A percentile compares a stretch with the other conserved stretches of the same genome.
phyloP scores from a whole-genome alignment of 53 echinoderm and acorn worm species.

The Holothuria scabra region DNA sequence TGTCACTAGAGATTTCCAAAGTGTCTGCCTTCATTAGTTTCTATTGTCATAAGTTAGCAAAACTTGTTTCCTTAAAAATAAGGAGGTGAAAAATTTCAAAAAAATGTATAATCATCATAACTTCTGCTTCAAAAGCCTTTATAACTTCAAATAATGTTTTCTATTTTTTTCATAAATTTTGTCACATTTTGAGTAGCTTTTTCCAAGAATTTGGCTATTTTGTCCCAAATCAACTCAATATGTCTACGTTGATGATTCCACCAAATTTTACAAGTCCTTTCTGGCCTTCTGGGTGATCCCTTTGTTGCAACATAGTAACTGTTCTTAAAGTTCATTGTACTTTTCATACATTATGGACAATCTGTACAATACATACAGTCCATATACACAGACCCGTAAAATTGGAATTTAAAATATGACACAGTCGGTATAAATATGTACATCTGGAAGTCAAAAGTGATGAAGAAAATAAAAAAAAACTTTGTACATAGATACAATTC shows the following conservation, averaged over 20 bases:
- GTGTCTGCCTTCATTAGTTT: constrained; percentile 1
- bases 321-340: constrained; percentile 2
- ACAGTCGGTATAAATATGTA: constrained; percentile 38
- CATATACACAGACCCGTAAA: constrained; percentile 55
- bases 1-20: constrained; percentile 31
- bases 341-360: constrained; percentile 40
- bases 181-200: too few species aligned
- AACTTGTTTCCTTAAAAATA: neutral
- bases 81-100: too few species aligned
- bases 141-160: neutral
- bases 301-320: neutral
- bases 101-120: too few species aligned
- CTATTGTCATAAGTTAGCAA: neutral
- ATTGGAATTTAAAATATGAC: constrained; percentile 39
- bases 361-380: constrained; percentile 41
- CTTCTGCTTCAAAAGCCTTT: neutral
- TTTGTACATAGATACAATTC: constrained; percentile 49
- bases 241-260: constrained; percentile 22
- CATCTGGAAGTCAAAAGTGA: constrained; percentile 42
- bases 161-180: constrained; percentile 18
- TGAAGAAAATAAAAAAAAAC: constrained; percentile 34
- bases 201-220: constrained; percentile 14
- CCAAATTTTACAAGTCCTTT: too few species aligned
- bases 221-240: constrained; percentile 42
- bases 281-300: neutral